Base-by-base conservation (phyloP, 2,797 vertebrate genomes). In the Alcedo quadribrachys region DNA sequence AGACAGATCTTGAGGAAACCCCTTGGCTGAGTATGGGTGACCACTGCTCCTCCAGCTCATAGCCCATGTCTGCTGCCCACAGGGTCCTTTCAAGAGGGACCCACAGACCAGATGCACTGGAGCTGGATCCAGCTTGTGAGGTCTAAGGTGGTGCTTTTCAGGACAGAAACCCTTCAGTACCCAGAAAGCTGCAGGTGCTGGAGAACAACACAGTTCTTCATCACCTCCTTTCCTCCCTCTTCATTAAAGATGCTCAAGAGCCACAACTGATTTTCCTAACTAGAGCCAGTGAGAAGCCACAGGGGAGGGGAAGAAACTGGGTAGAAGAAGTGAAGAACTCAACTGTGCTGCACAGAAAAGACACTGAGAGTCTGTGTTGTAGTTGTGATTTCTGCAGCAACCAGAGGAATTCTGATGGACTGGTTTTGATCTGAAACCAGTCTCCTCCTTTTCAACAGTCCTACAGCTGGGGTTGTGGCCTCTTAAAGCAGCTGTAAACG, bases 341-440 rank as follows among this genome's bases (percentile, higher is more conserved):
- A 20, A 15, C 32, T 40, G 4, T 4, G 15, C 11, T 33, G 45
- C 17, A 8, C 0, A 46, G 32, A 58, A 68, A 20, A 33, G 8
- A 42, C 7, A 3, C 45, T 1, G 5, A 40, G 28, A 92, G 9
- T 10, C 18, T 2, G 0, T 2, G 2, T 0, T 3, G 12, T 15
- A 24, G 35, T 67, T 48, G 48, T 8, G 24, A 51, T 55, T 62
- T 35, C 62, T 73, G 62, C 73, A 85, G 19, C 12, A 67, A 55
- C 3, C 6, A n/a, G 16, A 79, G 42, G 42, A 63, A 35, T 15
- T 54, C 6, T 9, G 50, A 78, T 19, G n/a, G 42, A 74, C n/a
- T n/a, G n/a, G n/a, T n/a, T n/a, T 15, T 0, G 2, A 21, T 50
- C 51, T 32, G 40, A 90, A 92, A 84, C 5, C 45, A 42, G 16